phyloP scores from a whole-genome alignment of 2,113 vertebrate species.

The Copsychus sechellarum region DNA sequence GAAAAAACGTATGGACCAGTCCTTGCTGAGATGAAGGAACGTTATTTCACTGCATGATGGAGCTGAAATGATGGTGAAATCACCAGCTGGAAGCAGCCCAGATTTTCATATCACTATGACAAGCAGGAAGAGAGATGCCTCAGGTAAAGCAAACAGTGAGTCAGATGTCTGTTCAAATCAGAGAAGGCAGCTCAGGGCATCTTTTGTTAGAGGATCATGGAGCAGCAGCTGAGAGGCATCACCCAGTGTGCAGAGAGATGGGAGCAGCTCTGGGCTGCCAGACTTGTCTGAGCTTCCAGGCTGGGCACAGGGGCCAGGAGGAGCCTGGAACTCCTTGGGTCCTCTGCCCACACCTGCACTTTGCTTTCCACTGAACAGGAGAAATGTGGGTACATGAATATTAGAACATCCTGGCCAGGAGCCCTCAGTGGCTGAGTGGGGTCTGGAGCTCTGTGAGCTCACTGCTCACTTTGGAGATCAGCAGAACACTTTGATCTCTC shows the following conservation, averaged over 20 bases:
- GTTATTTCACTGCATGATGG: neutral
- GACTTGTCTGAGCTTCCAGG: neutral
- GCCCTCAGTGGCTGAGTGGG: neutral
- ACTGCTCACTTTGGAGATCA: neutral
- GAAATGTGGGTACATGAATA: neutral
- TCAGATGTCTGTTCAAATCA: conserved; percentile 27
- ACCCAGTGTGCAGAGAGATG: neutral
- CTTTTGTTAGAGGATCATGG: neutral
- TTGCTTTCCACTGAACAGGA: neutral
- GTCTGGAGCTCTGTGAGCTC: neutral
- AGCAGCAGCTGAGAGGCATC: neutral
- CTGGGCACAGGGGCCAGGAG: neutral
- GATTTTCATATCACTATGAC: neutral
- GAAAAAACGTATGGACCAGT: neutral
- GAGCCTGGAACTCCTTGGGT: fast-evolving
- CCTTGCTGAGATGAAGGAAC: neutral
- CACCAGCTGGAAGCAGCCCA: neutral
- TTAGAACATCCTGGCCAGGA: neutral
- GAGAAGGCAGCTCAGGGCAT: neutral
- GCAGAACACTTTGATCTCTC: neutral
- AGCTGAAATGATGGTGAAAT: neutral
- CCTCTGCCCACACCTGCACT: neutral
- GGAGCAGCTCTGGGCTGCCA: neutral
- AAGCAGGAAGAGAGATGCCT: conserved; percentile 6
- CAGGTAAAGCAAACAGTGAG: conserved; percentile 25